Evolutionary conservation across 1,140 invertebrate genomes (phyloP).

Genomic region (Calephelis nemesis): DNA sequence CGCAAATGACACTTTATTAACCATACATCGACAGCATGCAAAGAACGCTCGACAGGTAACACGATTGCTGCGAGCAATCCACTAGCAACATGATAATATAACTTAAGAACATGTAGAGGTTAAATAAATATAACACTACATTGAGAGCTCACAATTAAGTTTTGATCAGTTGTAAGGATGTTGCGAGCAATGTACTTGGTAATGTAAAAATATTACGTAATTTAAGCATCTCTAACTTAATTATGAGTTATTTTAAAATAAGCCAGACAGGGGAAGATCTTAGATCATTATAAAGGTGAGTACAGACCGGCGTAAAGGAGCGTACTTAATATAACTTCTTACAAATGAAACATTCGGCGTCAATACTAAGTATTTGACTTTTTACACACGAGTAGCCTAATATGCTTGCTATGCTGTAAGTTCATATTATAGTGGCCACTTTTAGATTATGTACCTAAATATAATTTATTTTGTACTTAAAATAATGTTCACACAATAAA

Average conservation of each 20-base stretch:
- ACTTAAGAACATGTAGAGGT: not conserved
- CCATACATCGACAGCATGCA: not conserved
- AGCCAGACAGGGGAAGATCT: not conserved
- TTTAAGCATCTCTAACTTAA: slow-evolving; percentile 6
- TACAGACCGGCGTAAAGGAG: no score
- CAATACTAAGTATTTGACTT: no score
- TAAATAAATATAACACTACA: not conserved
- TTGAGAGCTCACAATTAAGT: not conserved
- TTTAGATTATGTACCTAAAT: no score
- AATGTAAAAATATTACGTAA: not conserved
- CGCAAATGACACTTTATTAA: not conserved
- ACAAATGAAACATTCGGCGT: no score
- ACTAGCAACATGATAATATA: not conserved
- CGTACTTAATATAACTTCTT: no score
- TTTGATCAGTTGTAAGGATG: not conserved
- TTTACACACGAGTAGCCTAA: no score
- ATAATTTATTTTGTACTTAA: no score
- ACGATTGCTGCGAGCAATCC: not conserved
- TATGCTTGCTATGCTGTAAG: no score
- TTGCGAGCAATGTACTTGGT: not conserved
- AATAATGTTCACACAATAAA: no score
- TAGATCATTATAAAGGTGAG: not conserved
- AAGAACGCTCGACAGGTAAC: slow-evolving; percentile 1
- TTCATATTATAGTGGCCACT: no score
- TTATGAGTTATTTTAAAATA: slow-evolving; percentile 7